Evolutionary conservation across 2,797 vertebrate genomes (phyloP).

Genomic region (Amazona finschi): DNA sequence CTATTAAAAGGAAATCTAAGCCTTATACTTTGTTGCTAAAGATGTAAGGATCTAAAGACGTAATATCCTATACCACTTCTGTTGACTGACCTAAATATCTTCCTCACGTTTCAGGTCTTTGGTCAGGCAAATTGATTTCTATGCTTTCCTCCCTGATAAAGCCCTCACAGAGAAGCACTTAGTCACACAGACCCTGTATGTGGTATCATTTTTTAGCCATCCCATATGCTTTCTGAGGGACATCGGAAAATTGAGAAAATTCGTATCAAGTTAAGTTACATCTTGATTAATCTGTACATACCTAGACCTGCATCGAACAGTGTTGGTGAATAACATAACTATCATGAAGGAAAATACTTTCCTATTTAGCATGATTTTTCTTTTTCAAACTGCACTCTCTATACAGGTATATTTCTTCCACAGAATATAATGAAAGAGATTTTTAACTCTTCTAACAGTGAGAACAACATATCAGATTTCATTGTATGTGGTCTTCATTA

Average conservation of each 20-base stretch:
- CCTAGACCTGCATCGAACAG: not conserved
- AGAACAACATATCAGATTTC: not conserved
- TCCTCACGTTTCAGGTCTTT: conserved; percentile 42
- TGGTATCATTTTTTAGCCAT: not conserved
- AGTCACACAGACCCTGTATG: not conserved
- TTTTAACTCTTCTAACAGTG: not conserved
- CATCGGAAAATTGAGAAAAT: not conserved
- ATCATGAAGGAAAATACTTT: not conserved
- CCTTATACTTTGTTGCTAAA: not conserved
- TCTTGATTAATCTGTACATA: not conserved
- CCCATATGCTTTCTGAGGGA: not conserved
- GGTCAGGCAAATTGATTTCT: conserved; percentile 61
- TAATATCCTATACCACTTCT: not conserved
- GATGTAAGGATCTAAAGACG: not conserved
- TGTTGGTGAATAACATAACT: not conserved
- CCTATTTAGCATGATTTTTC: not conserved
- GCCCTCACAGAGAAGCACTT: conserved; percentile 21
- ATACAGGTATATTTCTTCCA: not conserved
- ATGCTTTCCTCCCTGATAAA: conserved; percentile 33
- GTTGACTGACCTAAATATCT: conserved; percentile 41
- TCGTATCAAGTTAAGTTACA: not conserved
- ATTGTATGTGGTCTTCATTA: not conserved
- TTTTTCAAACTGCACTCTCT: not conserved
- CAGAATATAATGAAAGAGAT: not conserved
- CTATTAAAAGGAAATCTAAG: not conserved